Evolutionary conservation across 2,888 invertebrate species (phyloP).

Genomic region (Theodoxus fluviatilis): DNA sequence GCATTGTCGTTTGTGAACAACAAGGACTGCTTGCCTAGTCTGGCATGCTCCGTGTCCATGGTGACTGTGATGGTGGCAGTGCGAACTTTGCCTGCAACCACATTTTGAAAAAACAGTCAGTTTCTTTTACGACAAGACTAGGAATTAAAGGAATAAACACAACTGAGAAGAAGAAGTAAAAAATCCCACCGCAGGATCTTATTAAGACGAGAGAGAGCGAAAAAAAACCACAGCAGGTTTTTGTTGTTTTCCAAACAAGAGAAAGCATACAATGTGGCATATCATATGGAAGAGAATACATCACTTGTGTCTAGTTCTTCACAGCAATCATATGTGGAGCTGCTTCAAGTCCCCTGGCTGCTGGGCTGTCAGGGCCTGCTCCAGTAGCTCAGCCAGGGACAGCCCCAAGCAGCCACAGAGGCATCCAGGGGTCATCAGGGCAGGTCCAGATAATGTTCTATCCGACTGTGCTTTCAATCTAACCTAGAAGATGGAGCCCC

Average conservation of each 20-base stretch:
- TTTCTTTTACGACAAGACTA: not conserved
- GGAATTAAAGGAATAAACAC: too few species aligned
- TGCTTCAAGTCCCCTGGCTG: too few species aligned
- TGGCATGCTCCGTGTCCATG: constrained; percentile 48
- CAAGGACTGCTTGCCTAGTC: constrained; percentile 51
- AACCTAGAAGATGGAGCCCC: too few species aligned
- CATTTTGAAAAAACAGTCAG: constrained; percentile 9
- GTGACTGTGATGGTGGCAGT: constrained; percentile 31
- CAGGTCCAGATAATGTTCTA: too few species aligned
- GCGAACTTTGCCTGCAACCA: constrained; percentile 39
- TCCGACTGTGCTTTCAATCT: too few species aligned
- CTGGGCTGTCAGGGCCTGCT: too few species aligned
- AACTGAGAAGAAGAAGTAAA: not conserved
- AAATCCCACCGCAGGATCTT: not conserved
- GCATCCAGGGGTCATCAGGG: too few species aligned
- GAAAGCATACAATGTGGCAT: not conserved
- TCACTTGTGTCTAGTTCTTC: too few species aligned
- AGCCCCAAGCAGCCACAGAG: too few species aligned
- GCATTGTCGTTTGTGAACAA: constrained; percentile 47
- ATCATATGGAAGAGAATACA: too few species aligned
- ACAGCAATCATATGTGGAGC: too few species aligned
- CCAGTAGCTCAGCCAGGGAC: too few species aligned
- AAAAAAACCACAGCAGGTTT: not conserved
- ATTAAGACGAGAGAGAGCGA: not conserved
- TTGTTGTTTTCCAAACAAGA: not conserved